Base-by-base conservation (phyloP, 1,140 invertebrate genomes). In the Agrilus planipennis region DNA sequence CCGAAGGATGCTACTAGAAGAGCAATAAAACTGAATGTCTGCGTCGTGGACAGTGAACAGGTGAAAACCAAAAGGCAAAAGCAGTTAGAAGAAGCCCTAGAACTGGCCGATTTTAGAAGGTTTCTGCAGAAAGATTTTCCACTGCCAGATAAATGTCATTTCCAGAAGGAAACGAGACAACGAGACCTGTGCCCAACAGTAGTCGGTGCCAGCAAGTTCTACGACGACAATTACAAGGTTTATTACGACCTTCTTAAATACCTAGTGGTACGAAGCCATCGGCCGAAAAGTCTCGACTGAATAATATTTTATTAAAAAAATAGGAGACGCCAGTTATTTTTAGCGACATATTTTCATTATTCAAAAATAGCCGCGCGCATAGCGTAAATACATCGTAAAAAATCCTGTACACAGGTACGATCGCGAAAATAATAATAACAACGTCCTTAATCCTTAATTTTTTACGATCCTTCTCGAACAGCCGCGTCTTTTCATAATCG, bases 81-180 rank as follows among this genome's bases (percentile, higher is more conserved):
- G n/a, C 19, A 36, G 14, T 21, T 36, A 18, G 20, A 36, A 7
- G 34, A 36, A 36, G 34, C 34, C 34, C 19, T 36, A 36, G 34
- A 36, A 23, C 15, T 21, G 11, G 34, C 20, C 12, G 19, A 36
- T 21, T 36, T 36, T 36, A 36, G 23, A 15, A 36, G 34, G 34
- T 36, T 36, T 36, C 34, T 36, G 5, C 14, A 21, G 18, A 36
- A 22, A 21, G 17, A 20, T 15, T 21, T n/a, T n/a, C n/a, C n/a
- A n/a, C n/a, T n/a, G n/a, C n/a, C n/a, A n/a, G n/a, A n/a, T n/a
- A n/a, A n/a, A n/a, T n/a, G n/a, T 21, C 34, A 15, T 6, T 22
- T 5, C 4, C 11, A 36, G 23, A 12, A 21, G 23, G 18, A 36
- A 36, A 21, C n/a, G 19, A 3, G 23, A 23, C 17, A 34, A 5